Evolutionary conservation across 2,113 vertebrate genomes (phyloP).

Genomic region (Lates calcarifer): DNA sequence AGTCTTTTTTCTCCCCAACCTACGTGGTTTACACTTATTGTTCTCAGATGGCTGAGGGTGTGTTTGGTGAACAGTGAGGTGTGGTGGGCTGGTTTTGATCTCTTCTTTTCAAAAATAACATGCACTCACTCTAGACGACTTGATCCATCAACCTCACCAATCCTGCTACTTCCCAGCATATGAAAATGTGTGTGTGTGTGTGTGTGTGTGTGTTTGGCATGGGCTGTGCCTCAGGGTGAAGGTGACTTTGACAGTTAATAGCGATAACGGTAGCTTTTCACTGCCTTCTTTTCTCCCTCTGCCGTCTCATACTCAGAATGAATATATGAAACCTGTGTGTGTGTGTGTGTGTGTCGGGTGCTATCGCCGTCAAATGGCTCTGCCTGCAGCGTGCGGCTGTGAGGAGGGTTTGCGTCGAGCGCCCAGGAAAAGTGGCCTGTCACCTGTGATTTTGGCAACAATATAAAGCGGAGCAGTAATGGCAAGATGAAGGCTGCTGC

Average conservation of each 20-base stretch:
- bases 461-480: constrained; percentile 82
- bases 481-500: constrained; percentile 79
- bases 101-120: not conserved
- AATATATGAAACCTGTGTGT: constrained; percentile 84
- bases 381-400: constrained; percentile 64
- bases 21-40: not conserved
- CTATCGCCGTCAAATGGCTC: constrained; percentile 86
- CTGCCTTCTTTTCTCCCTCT: constrained; percentile 76
- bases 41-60: not conserved
- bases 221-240: constrained; percentile 70
- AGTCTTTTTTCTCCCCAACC: not conserved
- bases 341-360: constrained; percentile 85
- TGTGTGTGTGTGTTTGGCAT: not conserved
- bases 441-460: constrained; percentile 87
- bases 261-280: constrained; percentile 80
- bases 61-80: not conserved
- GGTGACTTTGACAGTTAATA: constrained; percentile 88
- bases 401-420: constrained; percentile 50
- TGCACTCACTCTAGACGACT: not conserved
- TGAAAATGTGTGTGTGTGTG: constrained; percentile 1
- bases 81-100: constrained; percentile 4
- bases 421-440: constrained; percentile 87
- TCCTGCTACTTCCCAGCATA: not conserved
- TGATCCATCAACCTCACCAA: constrained; percentile 6
- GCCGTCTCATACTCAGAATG: constrained; percentile 83